Evolutionary conservation across 2,113 vertebrate genomes (phyloP).

Genomic region (Crotophaga sulcirostris): DNA sequence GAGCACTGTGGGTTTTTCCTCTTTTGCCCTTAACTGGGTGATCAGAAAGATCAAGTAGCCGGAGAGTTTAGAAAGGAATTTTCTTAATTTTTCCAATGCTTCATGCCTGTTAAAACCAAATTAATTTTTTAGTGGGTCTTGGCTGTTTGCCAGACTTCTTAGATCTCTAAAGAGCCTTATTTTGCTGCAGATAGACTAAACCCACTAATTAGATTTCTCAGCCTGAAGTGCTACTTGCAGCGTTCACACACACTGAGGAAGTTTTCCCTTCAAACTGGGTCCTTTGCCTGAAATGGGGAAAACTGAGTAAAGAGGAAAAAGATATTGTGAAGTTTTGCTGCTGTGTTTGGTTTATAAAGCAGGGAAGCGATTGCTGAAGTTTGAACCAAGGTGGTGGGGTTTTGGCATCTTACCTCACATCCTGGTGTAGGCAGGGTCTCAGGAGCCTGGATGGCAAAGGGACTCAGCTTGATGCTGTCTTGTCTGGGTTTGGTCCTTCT

Average conservation of each 20-base stretch:
- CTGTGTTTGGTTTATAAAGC: not conserved
- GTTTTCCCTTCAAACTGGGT: not conserved
- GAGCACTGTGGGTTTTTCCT: not conserved
- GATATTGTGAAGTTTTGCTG: not conserved
- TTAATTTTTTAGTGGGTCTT: conserved; percentile 56
- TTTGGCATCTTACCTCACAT: not conserved
- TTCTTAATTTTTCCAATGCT: conserved; percentile 24
- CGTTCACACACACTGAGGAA: not conserved
- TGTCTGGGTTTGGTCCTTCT: not conserved
- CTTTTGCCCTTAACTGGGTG: not conserved
- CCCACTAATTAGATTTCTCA: conserved; percentile 51
- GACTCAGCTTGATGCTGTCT: not conserved
- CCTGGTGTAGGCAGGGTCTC: not conserved
- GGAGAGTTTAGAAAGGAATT: conserved; percentile 12
- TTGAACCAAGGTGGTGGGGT: not conserved
- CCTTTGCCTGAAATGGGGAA: not conserved
- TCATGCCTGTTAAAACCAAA: conserved; percentile 56
- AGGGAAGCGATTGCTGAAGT: not conserved
- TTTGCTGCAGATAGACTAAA: conserved; percentile 46
- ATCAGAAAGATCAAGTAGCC: conserved; percentile 15
- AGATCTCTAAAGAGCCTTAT: conserved; percentile 7
- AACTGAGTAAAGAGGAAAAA: not conserved
- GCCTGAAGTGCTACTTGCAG: not conserved
- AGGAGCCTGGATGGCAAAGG: fast-evolving
- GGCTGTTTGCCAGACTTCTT: conserved; percentile 20